phyloP scores from a whole-genome alignment of 2,888 invertebrate species.

The Drosophila nr. medialis region DNA sequence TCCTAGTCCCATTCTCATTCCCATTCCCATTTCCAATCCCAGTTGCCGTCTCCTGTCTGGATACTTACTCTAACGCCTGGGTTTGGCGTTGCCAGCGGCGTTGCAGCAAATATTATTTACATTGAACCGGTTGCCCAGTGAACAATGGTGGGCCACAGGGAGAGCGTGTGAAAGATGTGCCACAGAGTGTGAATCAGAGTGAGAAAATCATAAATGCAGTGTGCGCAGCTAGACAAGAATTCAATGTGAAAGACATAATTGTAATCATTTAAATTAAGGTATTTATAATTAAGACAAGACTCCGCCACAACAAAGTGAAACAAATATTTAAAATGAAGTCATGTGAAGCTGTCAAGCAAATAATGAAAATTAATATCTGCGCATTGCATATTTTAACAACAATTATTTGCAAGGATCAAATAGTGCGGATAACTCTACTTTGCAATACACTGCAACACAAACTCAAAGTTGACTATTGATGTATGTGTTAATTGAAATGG shows the following conservation, averaged over 20 bases:
- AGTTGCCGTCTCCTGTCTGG: slow-evolving; percentile 32
- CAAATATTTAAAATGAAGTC: background rate
- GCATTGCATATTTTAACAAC: background rate
- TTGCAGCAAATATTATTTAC: slow-evolving; percentile 65
- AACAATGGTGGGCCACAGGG: slow-evolving; percentile 52
- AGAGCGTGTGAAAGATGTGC: slow-evolving; percentile 20
- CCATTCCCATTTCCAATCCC: slow-evolving; percentile 14
- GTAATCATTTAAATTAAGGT: slow-evolving; percentile 6
- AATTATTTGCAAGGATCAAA: background rate
- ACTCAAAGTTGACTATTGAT: background rate
- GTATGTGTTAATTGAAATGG: background rate
- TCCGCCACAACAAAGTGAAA: background rate
- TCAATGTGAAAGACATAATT: slow-evolving; percentile 3
- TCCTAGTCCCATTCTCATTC: slow-evolving; percentile 8
- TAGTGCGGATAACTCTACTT: background rate
- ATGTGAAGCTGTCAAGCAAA: background rate
- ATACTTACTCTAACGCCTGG: slow-evolving; percentile 36
- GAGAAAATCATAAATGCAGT: slow-evolving; percentile 22
- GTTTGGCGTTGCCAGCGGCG: slow-evolving; percentile 63
- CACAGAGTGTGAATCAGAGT: slow-evolving; percentile 35
- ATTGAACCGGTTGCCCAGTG: slow-evolving; percentile 71
- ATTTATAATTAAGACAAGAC: background rate
- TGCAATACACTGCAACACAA: background rate
- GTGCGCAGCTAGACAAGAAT: background rate
- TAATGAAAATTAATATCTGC: background rate